These are phyloP conservation scores for Agapornis canus DNA, from an alignment of 2,797 vertebrate species.

Conservation along the genomic window DNA sequence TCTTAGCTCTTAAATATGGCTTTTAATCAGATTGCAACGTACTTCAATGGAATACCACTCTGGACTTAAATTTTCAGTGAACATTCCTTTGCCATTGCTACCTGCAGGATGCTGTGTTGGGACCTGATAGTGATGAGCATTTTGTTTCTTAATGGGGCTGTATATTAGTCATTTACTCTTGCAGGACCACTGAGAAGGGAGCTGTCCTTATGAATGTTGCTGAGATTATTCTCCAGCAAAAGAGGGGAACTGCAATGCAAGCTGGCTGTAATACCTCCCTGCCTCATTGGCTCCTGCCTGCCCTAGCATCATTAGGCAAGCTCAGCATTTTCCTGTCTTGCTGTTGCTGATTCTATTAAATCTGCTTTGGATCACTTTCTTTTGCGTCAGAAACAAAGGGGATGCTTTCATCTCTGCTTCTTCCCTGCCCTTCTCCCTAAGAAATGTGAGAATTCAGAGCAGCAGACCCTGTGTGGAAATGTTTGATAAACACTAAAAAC, in stretches of 20 bases:
- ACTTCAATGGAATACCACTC: neutral
- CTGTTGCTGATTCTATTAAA: neutral
- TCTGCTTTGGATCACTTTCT: neutral
- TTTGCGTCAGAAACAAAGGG: neutral
- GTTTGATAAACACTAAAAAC: neutral
- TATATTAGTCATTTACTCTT: neutral
- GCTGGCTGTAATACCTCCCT: neutral
- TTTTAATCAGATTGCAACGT: neutral
- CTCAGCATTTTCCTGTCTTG: neutral
- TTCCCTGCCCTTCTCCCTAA: neutral
- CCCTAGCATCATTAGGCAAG: neutral
- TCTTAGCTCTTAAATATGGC: neutral
- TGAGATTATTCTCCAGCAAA: neutral
- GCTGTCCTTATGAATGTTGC: neutral
- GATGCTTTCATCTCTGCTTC: neutral
- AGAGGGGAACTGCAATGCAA: neutral
- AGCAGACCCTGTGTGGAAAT: neutral
- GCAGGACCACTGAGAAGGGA: neutral
- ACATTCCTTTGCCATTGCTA: neutral
- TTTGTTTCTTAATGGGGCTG: neutral
- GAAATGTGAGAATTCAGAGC: neutral
- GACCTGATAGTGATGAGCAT: neutral
- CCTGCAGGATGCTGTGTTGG: neutral
- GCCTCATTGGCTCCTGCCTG: neutral
- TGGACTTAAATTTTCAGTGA: neutral